Evolutionary conservation across 1,140 invertebrate species (phyloP), one percentile per base, ranked within the genome.

Genomic region (Hycleus phaleratus): DNA sequence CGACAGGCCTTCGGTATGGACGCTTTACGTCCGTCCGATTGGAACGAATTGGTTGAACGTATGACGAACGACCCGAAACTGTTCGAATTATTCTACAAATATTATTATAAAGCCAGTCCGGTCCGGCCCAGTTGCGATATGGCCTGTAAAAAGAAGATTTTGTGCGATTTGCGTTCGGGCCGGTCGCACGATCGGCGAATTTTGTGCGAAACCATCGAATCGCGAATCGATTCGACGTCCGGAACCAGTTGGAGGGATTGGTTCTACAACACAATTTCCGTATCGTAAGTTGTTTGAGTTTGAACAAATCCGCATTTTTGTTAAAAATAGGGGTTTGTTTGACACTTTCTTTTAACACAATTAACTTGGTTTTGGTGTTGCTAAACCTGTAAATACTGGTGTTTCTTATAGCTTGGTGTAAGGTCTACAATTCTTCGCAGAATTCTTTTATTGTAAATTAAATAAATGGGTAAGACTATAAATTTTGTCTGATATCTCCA

Each of bases 81-180:
- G 1, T 96, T 95, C 69, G 87, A 93, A 73, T 76, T 88, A 53
- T 95, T 93, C 75, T 90, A 91, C 74, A 93, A 91, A 68, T 85
- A 91, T 70, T 93, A 93, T 71, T 91, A 89, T 80, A 93, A 93
- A 73, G 90, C 90, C 70, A 92, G 90, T 53, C 87, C 89, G 2
- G 85, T 87, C 0, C 79, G 86, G 46, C 84, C 87, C 10, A 62
- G 75, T 0, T 94, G 91, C 71, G 88, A 91, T 72, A 83, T 84
- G 1, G 88, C 88, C 61, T 94, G 91, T 69, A 86, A 86, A 48
- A 91, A 91, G 73, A 80, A 90, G 4, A 78, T 94, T 61, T 72
- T 94, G 2, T 95, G 91, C 71, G 90, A 93, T 72, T 77, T 92
- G 44, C 80, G 88, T 26, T 91, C 89, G 2, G 91, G 90, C 1